These are phyloP conservation scores for Syrmaticus mikado DNA, from an alignment of 2,113 vertebrate genomes.

Conservation along the genomic window DNA sequence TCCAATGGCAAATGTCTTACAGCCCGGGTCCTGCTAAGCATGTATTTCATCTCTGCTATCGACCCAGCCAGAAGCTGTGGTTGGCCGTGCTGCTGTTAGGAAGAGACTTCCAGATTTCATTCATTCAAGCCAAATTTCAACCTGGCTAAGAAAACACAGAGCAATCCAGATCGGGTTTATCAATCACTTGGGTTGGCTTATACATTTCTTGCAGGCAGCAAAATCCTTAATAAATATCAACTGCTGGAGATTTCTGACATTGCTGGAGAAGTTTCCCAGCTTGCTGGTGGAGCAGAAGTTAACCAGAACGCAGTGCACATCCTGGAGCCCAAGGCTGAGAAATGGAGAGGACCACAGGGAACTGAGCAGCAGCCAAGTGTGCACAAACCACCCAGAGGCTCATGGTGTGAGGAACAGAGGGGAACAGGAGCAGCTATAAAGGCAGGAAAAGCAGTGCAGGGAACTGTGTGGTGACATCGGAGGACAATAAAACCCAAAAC, in stretches of 20 bases:
- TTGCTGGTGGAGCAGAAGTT: constrained; percentile 23
- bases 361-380: neutral
- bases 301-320: neutral
- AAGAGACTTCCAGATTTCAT: constrained; percentile 9
- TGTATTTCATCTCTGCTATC: neutral
- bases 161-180: neutral
- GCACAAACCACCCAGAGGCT: constrained; percentile 34
- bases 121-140: neutral
- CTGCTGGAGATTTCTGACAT: neutral
- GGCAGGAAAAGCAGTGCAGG: neutral
- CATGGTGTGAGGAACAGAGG: neutral
- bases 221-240: constrained; percentile 12
- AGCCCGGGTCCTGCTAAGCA: neutral
- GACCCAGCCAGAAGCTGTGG: neutral
- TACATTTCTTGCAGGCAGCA: neutral
- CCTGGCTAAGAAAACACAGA: neutral
- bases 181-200: constrained; percentile 8
- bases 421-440: neutral
- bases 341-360: neutral
- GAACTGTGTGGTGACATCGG: neutral
- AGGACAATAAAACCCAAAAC: constrained; percentile 4
- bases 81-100: neutral
- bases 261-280: neutral
- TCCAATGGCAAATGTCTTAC: neutral
- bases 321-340: neutral